Evolutionary conservation across 1,140 invertebrate species (phyloP).

Genomic region (Chrysomallon squamiferum): DNA sequence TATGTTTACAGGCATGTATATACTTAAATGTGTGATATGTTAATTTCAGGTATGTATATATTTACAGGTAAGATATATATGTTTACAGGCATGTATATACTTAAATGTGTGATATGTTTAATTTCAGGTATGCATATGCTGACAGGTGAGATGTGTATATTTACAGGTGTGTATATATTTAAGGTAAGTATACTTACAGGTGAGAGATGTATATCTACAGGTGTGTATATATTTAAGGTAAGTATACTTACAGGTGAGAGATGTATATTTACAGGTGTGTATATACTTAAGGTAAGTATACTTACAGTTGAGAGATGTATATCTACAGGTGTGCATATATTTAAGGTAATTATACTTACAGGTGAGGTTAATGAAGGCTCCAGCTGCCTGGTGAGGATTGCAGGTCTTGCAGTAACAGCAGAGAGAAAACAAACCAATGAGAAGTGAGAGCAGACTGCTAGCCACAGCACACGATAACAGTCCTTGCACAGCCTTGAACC

Average conservation of each 20-base stretch:
- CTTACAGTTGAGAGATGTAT: background rate
- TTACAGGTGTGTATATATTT: background rate
- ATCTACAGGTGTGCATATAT: background rate
- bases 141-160: background rate
- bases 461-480: constrained; percentile 54
- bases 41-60: background rate
- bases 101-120: background rate
- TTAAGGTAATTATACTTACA: constrained; percentile 49
- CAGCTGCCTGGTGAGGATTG: constrained; percentile 52
- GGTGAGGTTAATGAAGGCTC: constrained; percentile 52
- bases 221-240: background rate
- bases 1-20: background rate
- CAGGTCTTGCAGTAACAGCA: constrained; percentile 53
- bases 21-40: background rate
- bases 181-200: background rate
- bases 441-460: constrained; percentile 43
- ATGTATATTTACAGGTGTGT: background rate
- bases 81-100: background rate
- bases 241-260: background rate
- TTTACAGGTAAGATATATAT: background rate
- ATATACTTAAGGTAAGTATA: background rate
- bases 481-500: constrained; percentile 58
- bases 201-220: background rate
- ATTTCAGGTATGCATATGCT: background rate
- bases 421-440: constrained; percentile 54